Percentiles rank a stretch among this genome's conserved stretches.
Conservation (phyloP, 2,888 invertebrate species). For the Lobophora halterata region DNA sequence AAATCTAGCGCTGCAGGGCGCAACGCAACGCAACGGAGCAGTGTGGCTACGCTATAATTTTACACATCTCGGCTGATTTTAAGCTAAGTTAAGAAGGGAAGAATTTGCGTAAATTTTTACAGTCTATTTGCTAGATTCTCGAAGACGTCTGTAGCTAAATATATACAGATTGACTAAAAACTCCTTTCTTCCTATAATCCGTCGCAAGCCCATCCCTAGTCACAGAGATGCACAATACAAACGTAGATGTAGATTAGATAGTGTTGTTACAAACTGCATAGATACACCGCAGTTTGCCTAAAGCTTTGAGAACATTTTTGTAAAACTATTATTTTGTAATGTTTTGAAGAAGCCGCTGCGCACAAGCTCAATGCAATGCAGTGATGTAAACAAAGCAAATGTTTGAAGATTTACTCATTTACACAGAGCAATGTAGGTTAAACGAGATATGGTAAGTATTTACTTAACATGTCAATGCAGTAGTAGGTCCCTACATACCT, state of each 20-base stretch:
- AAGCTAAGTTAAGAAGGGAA: too few relatives aligned
- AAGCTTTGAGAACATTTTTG: slow-evolving; percentile 6
- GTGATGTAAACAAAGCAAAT: slow-evolving; percentile 11
- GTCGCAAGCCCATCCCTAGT: background rate
- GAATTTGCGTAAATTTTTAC: too few relatives aligned
- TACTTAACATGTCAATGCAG: too few relatives aligned
- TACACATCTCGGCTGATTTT: too few relatives aligned
- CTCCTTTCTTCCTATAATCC: too few relatives aligned
- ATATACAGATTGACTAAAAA: too few relatives aligned
- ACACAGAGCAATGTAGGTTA: slow-evolving; percentile 7
- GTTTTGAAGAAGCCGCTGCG: slow-evolving; percentile 2
- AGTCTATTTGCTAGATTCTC: too few relatives aligned
- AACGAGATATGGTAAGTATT: slow-evolving; percentile 13
- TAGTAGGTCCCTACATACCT: too few relatives aligned
- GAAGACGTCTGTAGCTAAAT: too few relatives aligned
- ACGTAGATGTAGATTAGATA: slow-evolving; percentile 28
- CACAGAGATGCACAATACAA: slow-evolving; percentile 18
- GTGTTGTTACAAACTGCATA: slow-evolving; percentile 18
- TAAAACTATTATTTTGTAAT: slow-evolving; percentile 7
- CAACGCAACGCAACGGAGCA: too few relatives aligned
- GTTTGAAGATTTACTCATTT: slow-evolving; percentile 14
- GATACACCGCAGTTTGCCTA: slow-evolving; percentile 18
- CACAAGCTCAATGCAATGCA: background rate
- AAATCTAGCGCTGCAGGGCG: too few relatives aligned
- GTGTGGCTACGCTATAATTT: too few relatives aligned